A percentile compares a stretch with the other conserved stretches of the same genome.
Conservation (phyloP, 1,140 invertebrate genomes). For the Palaemon carinicauda region DNA sequence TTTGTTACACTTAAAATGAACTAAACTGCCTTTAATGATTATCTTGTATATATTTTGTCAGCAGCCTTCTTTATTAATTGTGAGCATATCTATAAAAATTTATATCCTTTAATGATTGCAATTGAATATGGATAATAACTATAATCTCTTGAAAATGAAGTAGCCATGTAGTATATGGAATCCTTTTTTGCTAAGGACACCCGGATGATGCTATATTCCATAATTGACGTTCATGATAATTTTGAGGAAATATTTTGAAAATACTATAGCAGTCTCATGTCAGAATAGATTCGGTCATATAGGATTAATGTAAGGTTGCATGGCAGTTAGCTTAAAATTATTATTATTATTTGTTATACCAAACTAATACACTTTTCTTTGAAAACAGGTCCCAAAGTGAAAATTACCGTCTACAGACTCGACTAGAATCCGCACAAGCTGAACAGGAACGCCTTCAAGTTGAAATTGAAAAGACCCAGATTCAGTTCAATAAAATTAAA, state of each 20-base stretch:
- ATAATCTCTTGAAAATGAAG: too few relatives aligned
- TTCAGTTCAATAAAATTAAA: conserved; percentile 79
- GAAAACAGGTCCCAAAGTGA: conserved; percentile 83
- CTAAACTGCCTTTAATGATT: not conserved
- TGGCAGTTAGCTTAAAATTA: not conserved
- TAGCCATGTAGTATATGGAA: too few relatives aligned
- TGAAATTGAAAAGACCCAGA: conserved; percentile 84
- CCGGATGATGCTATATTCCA: too few relatives aligned
- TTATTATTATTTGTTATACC: not conserved
- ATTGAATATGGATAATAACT: too few relatives aligned
- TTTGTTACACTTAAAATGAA: not conserved
- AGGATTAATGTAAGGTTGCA: not conserved
- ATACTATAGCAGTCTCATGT: too few relatives aligned
- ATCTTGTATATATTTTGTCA: conserved; percentile 8
- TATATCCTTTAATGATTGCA: too few relatives aligned
- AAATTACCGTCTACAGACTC: conserved; percentile 85
- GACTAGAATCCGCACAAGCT: conserved; percentile 83
- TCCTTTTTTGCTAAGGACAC: too few relatives aligned
- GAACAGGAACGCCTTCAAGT: conserved; percentile 85
- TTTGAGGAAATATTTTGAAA: too few relatives aligned
- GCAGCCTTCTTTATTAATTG: not conserved
- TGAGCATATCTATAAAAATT: not conserved
- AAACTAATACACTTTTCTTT: conserved; percentile 57
- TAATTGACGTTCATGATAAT: too few relatives aligned
- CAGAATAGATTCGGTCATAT: too few relatives aligned